A percentile compares a stretch with the other conserved stretches of the same genome.
Evolutionary conservation across 2,113 vertebrate species (phyloP).

Genomic region (Anguilla rostrata): DNA sequence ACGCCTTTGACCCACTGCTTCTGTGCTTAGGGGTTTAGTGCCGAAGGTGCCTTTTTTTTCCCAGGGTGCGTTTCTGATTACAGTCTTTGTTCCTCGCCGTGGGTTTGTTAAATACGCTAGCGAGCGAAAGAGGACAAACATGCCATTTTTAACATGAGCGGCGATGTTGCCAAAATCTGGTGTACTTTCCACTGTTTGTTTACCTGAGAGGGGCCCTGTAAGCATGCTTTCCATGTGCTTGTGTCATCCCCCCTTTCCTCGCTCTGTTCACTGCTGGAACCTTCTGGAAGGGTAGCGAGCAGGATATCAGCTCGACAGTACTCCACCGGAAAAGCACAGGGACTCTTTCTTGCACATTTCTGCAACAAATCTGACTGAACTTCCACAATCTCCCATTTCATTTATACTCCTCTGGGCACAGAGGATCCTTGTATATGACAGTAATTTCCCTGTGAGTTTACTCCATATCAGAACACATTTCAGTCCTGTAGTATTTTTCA

Average conservation of each 20-base stretch:
- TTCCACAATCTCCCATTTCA: too few species aligned
- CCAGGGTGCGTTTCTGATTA: not conserved
- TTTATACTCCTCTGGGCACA: not conserved
- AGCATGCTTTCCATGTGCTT: conserved; percentile 12
- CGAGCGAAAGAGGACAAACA: conserved; percentile 29
- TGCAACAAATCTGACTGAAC: too few species aligned
- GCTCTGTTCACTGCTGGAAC: not conserved
- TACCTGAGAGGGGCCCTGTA: conserved; percentile 13
- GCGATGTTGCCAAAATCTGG: not conserved
- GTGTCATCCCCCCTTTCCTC: not conserved
- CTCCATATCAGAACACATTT: not conserved
- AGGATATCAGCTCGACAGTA: not conserved
- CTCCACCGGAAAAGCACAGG: not conserved
- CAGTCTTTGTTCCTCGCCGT: not conserved
- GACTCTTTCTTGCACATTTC: too few species aligned
- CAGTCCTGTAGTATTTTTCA: too few species aligned
- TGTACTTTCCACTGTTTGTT: conserved; percentile 27
- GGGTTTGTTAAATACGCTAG: not conserved
- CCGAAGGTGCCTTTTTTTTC: not conserved
- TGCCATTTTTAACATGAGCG: not conserved
- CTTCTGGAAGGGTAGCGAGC: not conserved
- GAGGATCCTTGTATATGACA: not conserved
- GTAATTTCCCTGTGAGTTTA: not conserved
- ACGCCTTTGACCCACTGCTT: not conserved
- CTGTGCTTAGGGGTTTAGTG: not conserved